Conservation (phyloP, 2,797 vertebrate species). For the Lophotriccus pileatus region DNA sequence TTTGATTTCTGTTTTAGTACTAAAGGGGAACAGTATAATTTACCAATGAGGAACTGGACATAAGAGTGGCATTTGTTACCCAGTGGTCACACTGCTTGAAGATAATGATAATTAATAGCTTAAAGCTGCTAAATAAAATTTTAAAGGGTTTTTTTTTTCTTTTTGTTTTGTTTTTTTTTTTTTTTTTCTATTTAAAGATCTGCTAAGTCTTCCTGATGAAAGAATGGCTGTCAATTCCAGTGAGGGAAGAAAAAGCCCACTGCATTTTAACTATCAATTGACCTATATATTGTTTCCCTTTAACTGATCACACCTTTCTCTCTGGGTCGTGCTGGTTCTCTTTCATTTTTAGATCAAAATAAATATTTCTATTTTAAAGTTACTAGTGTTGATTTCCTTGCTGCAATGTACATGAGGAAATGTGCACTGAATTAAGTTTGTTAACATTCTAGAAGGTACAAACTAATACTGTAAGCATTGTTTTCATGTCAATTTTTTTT, state of each 20-base stretch:
- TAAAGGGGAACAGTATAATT: constrained; percentile 83
- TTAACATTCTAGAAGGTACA: constrained; percentile 76
- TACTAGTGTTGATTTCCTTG: constrained; percentile 72
- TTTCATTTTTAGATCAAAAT: constrained; percentile 73
- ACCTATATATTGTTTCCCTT: constrained; percentile 81
- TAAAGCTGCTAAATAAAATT: constrained; percentile 43
- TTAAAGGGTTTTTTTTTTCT: neutral
- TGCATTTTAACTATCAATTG: neutral
- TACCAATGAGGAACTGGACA: constrained; percentile 37
- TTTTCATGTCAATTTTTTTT: constrained; percentile 80
- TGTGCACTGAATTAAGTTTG: constrained; percentile 76
- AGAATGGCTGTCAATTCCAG: constrained; percentile 40
- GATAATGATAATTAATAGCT: constrained; percentile 18
- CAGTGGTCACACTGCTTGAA: constrained; percentile 37
- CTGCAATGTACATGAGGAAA: constrained; percentile 82
- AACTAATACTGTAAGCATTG: constrained; percentile 79
- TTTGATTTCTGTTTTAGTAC: constrained; percentile 76
- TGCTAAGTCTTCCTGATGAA: constrained; percentile 56
- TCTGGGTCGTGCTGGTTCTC: constrained; percentile 71
- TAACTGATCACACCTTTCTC: constrained; percentile 69
- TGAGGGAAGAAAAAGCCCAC: constrained; percentile 10
- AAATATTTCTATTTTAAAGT: constrained; percentile 72
- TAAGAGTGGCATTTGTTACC: constrained; percentile 23
- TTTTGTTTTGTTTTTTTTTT: neutral
- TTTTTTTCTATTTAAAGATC: constrained; percentile 40